Base-by-base conservation (phyloP, 2,888 invertebrate genomes). In the Tinea semifulvella region DNA sequence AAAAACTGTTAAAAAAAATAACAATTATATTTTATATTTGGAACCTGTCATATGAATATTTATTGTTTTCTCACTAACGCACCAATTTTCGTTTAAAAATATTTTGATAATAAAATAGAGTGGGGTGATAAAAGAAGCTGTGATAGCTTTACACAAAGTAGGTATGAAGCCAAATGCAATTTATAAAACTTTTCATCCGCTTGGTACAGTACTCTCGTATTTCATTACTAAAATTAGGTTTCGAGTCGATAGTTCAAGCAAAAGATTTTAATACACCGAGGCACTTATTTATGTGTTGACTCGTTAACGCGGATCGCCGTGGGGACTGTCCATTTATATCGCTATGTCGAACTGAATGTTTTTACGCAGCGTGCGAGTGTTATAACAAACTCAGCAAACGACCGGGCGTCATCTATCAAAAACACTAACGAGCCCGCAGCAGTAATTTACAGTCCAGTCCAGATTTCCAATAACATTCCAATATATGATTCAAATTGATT, bases 331-430 rank as follows among this genome's bases (percentile, higher is more conserved):
- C 75, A 73, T 77, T 76, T 74, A 68, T 77, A 75, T 71, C 66
- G 65, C 59, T 69, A 65, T 69, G 75, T 76, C 71, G 76, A 74
- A 71, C 69, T 62, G 61, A 68, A 65, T 73, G 72, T 73, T 77
- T 76, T 76, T 74, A 75, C 74, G 69, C 63, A 58, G 63, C 56
- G 63, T 61, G n/a, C n/a, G 63, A 64, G 66, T 69, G 71, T 71
- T 72, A 72, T 68, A 71, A 72, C 74, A 70, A 75, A 75, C 75
- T 70, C 72, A 68, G 77, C 77, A 71, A 74, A 74, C 72, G 67
- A 71, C 66, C 72, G 66, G 64, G 59, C 69, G 71, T 75, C 77
- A 79, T 80, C 77, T 79, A 79, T 80, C 80, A 79, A 76, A 76
- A 73, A 73, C 69, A 61, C 71, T 79, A 79, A 79, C 79, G 79